phyloP scores from a whole-genome alignment of 2,113 vertebrate genomes.

The Hippoglossus stenolepis region DNA sequence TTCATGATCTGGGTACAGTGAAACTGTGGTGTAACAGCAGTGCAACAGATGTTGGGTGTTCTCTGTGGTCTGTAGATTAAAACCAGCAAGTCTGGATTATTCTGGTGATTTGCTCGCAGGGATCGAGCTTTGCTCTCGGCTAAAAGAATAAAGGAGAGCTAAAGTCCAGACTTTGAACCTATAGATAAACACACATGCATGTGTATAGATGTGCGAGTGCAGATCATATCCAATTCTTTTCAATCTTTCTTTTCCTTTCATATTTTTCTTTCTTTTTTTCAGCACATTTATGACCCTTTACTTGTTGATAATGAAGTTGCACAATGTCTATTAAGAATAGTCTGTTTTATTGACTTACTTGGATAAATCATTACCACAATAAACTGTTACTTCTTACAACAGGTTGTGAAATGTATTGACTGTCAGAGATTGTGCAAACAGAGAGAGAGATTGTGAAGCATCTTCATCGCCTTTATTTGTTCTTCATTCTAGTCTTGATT shows the following conservation, averaged over 20 bases:
- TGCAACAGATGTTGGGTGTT: conserved; percentile 24
- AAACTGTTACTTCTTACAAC: background rate
- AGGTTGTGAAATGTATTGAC: background rate
- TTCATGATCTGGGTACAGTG: conserved; percentile 7
- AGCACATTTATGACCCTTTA: background rate
- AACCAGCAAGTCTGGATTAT: conserved; percentile 27
- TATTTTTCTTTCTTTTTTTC: background rate
- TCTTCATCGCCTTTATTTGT: background rate
- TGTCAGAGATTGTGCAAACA: background rate
- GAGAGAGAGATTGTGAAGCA: background rate
- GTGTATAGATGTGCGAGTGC: too few species aligned
- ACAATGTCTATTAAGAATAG: background rate
- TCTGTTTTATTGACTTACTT: background rate
- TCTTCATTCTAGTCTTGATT: background rate
- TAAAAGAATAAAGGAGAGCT: conserved; percentile 25
- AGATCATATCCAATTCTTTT: background rate
- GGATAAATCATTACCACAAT: background rate
- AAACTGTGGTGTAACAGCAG: conserved; percentile 1
- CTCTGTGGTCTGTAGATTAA: conserved; percentile 17
- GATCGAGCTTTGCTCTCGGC: conserved; percentile 12
- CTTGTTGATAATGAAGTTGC: background rate
- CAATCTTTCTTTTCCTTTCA: background rate
- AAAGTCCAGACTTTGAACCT: conserved; percentile 26
- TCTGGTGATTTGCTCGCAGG: conserved; percentile 1
- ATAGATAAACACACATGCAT: conserved; percentile 26